Conservation (phyloP, 2,113 vertebrate species). For the Corvus hawaiiensis region DNA sequence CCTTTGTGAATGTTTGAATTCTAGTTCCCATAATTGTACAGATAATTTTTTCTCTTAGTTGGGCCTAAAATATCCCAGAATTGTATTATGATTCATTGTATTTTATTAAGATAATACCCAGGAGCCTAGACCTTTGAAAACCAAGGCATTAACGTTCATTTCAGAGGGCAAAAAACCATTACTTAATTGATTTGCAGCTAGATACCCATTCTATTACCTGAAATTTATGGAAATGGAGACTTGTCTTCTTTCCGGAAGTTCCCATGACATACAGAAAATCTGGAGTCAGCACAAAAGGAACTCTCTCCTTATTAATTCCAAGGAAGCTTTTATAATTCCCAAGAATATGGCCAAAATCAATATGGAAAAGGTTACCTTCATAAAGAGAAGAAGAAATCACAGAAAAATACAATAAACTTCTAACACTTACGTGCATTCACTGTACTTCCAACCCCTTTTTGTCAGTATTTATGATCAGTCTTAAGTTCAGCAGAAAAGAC, state of each 20-base stretch:
- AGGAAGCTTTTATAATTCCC: conserved; percentile 99
- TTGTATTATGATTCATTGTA: not conserved
- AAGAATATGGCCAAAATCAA: conserved; percentile 98
- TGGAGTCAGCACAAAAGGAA: conserved; percentile 95
- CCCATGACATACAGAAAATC: conserved; percentile 99
- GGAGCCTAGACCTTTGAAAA: not conserved
- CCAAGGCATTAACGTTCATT: not conserved
- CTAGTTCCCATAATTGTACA: not conserved
- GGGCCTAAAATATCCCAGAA: not conserved
- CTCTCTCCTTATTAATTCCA: conserved; percentile 97
- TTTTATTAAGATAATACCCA: not conserved
- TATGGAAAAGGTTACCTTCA: conserved; percentile 96
- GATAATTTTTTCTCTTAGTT: not conserved
- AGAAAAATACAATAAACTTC: not conserved
- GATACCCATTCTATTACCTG: conserved; percentile 78
- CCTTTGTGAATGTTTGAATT: not conserved
- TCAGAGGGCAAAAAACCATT: not conserved
- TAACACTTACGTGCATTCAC: not conserved
- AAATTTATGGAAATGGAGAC: conserved; percentile 92
- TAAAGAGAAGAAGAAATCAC: not conserved
- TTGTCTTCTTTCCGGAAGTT: conserved; percentile 92
- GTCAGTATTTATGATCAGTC: not conserved
- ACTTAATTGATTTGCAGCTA: not conserved
- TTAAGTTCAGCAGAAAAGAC: not conserved
- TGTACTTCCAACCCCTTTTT: not conserved